Base-by-base conservation (phyloP, 2,888 invertebrate genomes). In the Microdon myrmicae region DNA sequence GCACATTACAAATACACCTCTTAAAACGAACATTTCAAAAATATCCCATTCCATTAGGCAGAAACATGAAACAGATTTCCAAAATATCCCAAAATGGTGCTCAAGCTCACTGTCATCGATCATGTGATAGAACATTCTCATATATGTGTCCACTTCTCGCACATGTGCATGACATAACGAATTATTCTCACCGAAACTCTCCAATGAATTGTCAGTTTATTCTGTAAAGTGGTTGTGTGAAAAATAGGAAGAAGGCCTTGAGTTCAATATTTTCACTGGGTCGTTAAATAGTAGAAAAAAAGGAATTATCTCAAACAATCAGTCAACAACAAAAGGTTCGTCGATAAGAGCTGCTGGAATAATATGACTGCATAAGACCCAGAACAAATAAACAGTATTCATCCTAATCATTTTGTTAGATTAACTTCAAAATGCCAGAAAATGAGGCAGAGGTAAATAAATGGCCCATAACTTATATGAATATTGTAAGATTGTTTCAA, bases 41-140 rank as follows among this genome's bases (percentile, higher is more conserved):
- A n/a, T n/a, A n/a, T n/a, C n/a, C n/a, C n/a, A n/a, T n/a, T n/a
- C n/a, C n/a, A n/a, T n/a, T n/a, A n/a, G n/a, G n/a, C n/a, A n/a
- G n/a, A n/a, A n/a, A n/a, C n/a, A n/a, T n/a, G n/a, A n/a, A n/a
- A n/a, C n/a, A n/a, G n/a, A n/a, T n/a, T n/a, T n/a, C n/a, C n/a
- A n/a, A n/a, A n/a, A n/a, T n/a, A n/a, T n/a, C n/a, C n/a, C n/a
- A n/a, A n/a, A n/a, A n/a, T n/a, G n/a, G n/a, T n/a, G n/a, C n/a
- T n/a, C n/a, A n/a, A n/a, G n/a, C n/a, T n/a, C n/a, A n/a, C n/a
- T n/a, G n/a, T n/a, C 13, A 2, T 23, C 14, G 26, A 53, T 51
- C 56, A 64, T 64, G 64, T 64, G 64, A 56, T 64, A 29, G 55
- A 56, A 51, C 64, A 56, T 64, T 64, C 53, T 26, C 31, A 1